Evolutionary conservation across 1,140 invertebrate genomes (phyloP).

Genomic region (Neocloeon triangulifer): DNA sequence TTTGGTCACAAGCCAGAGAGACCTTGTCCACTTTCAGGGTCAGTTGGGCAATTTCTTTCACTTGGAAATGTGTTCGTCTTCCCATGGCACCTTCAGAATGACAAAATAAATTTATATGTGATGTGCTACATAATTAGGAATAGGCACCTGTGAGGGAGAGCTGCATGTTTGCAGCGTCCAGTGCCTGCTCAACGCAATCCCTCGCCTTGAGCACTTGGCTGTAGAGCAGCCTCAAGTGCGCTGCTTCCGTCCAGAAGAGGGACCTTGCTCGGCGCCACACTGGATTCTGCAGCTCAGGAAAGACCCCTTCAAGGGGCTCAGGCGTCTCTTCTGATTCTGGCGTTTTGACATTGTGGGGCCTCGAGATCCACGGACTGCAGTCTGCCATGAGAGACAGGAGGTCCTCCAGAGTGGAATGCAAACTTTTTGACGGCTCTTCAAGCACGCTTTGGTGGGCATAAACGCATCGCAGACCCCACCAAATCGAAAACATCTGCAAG

Average conservation of each 20-base stretch:
- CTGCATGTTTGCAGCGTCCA: constrained; percentile 32
- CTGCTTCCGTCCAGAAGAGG: constrained; percentile 49
- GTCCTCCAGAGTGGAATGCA: constrained; percentile 51
- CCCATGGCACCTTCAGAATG: constrained; percentile 44
- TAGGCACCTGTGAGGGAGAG: constrained; percentile 34
- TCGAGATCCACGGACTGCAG: constrained; percentile 29
- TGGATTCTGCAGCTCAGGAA: no score
- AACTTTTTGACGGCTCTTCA: constrained; percentile 17
- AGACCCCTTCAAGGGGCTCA: no score
- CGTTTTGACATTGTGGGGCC: constrained; percentile 27
- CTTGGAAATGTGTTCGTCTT: constrained; percentile 73
- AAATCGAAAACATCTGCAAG: no score
- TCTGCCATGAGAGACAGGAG: constrained; percentile 33
- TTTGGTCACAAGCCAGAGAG: constrained; percentile 12
- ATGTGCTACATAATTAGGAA: constrained; percentile 2
- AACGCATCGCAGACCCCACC: no score
- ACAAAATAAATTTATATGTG: constrained; percentile 1
- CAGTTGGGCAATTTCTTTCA: constrained; percentile 57
- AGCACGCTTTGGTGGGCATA: no score
- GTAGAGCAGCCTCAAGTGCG: constrained; percentile 48
- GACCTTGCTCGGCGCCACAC: constrained; percentile 21
- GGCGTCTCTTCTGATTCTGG: constrained; percentile 15
- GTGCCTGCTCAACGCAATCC: constrained; percentile 36
- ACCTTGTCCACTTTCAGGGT: constrained; percentile 31
- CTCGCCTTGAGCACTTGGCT: constrained; percentile 42